Conservation (phyloP, 1,140 invertebrate genomes). For the Colletes gigas region DNA sequence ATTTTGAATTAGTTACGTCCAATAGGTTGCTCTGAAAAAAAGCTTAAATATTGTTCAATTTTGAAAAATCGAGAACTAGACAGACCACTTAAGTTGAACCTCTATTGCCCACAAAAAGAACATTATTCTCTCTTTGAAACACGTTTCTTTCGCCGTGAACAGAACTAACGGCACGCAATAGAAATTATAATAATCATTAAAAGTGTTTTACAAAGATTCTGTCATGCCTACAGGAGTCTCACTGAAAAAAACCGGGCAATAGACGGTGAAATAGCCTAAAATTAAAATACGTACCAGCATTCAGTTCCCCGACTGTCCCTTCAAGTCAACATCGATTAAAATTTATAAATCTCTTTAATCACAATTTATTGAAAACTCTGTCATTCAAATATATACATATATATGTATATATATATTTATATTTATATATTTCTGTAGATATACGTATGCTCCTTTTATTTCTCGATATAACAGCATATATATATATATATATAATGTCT, state of each 20-base stretch:
- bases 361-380: slow-evolving; percentile 29
- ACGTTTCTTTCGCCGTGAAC: neutral
- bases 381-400: neutral
- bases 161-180: neutral
- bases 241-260: neutral
- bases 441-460: neutral
- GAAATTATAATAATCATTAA: no score
- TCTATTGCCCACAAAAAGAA: neutral
- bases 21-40: no score
- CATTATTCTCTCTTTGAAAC: neutral
- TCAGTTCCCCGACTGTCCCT: neutral
- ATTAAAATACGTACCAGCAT: neutral
- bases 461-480: no score
- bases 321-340: slow-evolving; percentile 14
- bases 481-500: slow-evolving; percentile 22
- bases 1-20: no score
- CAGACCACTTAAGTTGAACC: no score
- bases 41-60: no score
- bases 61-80: no score
- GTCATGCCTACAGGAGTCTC: neutral
- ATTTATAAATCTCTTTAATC: slow-evolving; percentile 17
- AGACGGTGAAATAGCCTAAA: neutral
- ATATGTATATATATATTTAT: slow-evolving; percentile 3
- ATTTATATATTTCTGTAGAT: neutral
- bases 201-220: neutral